Evolutionary conservation across 2,797 vertebrate genomes (phyloP), one percentile per base, ranked within the genome.

Genomic region (Limosa lapponica): DNA sequence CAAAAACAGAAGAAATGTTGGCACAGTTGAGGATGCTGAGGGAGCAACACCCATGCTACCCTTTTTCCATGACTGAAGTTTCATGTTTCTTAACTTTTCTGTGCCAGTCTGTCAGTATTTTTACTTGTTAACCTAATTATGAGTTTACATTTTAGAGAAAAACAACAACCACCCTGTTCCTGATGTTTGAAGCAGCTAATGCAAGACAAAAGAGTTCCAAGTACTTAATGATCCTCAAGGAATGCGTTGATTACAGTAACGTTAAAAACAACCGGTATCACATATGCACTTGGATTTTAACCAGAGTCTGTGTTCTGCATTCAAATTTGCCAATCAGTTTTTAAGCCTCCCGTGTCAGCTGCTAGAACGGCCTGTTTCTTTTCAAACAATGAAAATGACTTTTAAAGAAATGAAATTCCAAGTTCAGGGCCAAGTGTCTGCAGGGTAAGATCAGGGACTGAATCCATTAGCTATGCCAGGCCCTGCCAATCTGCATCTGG

Each of bases 161-260:
- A 82, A 87, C 37, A 78, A 69, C 61, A 0, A 49, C 54, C 19
- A 64, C 30, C 37, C 55, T 86, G 24, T 59, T 88, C 79, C 73
- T 66, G 34, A 66, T 78, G 41, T 39, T 17, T 89, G 36, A 73
- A 77, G 84, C 13, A 51, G 57, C 44, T 83, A 80, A 79, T 17
- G 15, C 41, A 79, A 81, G 65, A 82, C 37, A 77, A 96, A 71
- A 77, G 59, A 94, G 80, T 84, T 74, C n/a, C 65, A 92, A 89
- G 14, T 57, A 73, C 74, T 85, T 81, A 57, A 71, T 71, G 92
- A 90, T 41, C 20, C 57, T 65, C 24, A 65, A 77, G 67, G 90
- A 90, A 79, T 6, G 1, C 82, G 30, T 7, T 89, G 51, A 61
- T 86, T 89, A 85, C 39, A 75, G 18, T 54, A 82, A 85, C 1